Conservation (phyloP, 2,888 invertebrate genomes). For the Prostheceraeus crozeri region DNA sequence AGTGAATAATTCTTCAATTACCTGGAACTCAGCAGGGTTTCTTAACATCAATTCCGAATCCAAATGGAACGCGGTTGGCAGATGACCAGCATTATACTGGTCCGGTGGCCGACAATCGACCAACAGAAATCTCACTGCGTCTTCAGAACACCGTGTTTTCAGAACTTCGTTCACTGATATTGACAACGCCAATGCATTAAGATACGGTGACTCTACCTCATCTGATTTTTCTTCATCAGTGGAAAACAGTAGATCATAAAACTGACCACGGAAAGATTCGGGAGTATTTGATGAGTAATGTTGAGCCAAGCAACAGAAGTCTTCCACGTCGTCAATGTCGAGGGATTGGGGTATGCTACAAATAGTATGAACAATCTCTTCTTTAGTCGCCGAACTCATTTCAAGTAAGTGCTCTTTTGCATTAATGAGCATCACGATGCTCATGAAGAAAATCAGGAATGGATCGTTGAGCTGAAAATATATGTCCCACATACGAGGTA, state of each 20-base stretch:
- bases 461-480: conserved; percentile 92
- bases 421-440: conserved; percentile 87
- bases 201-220: conserved; percentile 71
- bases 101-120: conserved; percentile 93
- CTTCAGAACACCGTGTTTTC: background rate
- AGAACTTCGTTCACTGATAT: conserved; percentile 81
- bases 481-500: conserved; percentile 77
- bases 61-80: conserved; percentile 92
- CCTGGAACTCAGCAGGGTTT: conserved; percentile 85
- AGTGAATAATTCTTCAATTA: conserved; percentile 57
- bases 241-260: conserved; percentile 57
- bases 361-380: background rate
- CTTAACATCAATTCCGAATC: conserved; percentile 94
- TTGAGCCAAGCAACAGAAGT: conserved; percentile 91
- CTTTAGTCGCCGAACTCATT: background rate
- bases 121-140: conserved; percentile 53
- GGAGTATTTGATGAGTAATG: conserved; percentile 89
- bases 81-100: conserved; percentile 90
- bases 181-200: conserved; percentile 83
- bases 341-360: conserved; percentile 61
- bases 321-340: conserved; percentile 85
- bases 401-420: conserved; percentile 60
- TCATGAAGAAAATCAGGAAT: conserved; percentile 87
- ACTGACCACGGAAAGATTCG: conserved; percentile 70
- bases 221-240: conserved; percentile 56